A percentile compares a stretch with the other conserved stretches of the same genome.
phyloP scores from a whole-genome alignment of 2,113 vertebrate species.

The Naja naja region DNA sequence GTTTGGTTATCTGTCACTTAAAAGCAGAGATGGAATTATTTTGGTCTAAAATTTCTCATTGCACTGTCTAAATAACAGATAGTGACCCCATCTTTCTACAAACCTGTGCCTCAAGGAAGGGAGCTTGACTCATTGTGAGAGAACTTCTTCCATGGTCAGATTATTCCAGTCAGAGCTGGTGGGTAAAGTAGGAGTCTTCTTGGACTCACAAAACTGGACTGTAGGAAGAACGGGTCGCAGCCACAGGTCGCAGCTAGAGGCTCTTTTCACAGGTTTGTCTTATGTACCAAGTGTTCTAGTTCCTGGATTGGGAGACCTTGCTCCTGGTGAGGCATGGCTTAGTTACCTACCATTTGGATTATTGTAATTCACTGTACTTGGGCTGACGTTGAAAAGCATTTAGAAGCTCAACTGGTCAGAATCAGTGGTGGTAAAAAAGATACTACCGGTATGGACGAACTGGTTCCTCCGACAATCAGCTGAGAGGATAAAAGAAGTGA shows the following conservation, averaged over 20 bases:
- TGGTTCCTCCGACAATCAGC: no score
- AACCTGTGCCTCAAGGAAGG: background rate
- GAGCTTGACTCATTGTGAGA: background rate
- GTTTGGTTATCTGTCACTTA: background rate
- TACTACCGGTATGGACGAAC: no score
- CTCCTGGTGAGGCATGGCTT: background rate
- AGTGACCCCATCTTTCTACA: background rate
- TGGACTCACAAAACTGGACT: background rate
- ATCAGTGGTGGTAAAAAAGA: background rate
- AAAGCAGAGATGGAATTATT: background rate
- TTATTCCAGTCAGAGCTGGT: background rate
- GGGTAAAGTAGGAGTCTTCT: background rate
- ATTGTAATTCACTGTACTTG: background rate
- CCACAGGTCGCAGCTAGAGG: background rate
- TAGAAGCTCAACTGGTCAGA: background rate
- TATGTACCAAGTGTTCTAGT: background rate
- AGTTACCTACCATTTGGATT: background rate
- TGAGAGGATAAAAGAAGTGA: no score
- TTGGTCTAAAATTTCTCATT: background rate
- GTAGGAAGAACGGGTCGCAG: background rate
- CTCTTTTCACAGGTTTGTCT: background rate
- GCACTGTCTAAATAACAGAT: background rate
- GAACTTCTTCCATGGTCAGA: background rate
- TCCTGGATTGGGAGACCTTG: background rate
- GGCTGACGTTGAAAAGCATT: background rate